These are phyloP conservation scores for Puntigrus tetrazona DNA, from an alignment of 2,113 vertebrate genomes.

Conservation along the genomic window DNA sequence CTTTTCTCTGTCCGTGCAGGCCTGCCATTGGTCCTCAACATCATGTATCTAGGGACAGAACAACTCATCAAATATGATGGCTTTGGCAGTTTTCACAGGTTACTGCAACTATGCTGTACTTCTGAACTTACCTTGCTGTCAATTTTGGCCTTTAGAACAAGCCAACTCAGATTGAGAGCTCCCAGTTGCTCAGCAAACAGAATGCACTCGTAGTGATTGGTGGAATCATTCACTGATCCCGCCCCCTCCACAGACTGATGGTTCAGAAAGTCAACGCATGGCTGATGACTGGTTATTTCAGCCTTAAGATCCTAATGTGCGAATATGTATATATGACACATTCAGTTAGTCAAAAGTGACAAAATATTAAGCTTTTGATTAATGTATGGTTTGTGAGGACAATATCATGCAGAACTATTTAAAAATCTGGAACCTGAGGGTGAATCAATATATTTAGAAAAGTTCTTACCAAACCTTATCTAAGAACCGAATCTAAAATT, in stretches of 20 bases:
- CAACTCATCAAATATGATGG: not conserved
- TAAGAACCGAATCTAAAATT: no score
- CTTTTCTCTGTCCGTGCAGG: conserved; percentile 78
- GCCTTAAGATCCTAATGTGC: conserved; percentile 81
- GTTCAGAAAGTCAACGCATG: conserved; percentile 85
- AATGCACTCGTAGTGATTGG: conserved; percentile 75
- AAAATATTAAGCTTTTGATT: no score
- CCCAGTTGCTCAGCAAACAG: conserved; percentile 84
- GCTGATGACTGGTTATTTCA: conserved; percentile 80
- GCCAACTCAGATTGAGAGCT: conserved; percentile 80
- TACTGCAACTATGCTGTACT: not conserved
- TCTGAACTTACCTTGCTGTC: conserved; percentile 77
- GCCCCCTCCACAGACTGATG: conserved; percentile 82
- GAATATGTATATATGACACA: no score
- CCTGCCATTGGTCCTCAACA: conserved; percentile 76
- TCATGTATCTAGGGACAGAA: conserved; percentile 73
- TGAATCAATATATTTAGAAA: no score
- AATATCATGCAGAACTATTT: no score
- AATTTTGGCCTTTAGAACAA: conserved; percentile 74
- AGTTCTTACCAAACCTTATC: no score
- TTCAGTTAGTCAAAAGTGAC: not conserved
- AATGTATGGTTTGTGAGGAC: no score
- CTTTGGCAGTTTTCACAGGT: not conserved
- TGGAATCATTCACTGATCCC: conserved; percentile 72
- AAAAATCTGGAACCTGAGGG: no score